Conservation (phyloP, 2,797 vertebrate species). For the Scomberomorus guttatus region DNA sequence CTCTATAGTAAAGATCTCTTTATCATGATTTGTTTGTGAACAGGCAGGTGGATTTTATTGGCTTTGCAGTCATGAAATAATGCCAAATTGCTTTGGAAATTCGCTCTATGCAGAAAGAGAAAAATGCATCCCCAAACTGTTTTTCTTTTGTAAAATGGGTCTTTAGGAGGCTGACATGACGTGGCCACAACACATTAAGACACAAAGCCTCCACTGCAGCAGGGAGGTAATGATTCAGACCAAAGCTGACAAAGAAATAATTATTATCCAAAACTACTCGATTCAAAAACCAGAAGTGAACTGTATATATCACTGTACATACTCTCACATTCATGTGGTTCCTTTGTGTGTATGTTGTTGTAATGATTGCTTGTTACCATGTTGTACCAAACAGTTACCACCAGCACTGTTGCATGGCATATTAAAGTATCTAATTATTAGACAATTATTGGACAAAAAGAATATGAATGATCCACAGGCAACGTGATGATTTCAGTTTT, state of each 20-base stretch:
- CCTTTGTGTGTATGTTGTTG: no score
- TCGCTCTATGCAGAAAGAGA: neutral
- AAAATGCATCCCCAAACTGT: neutral
- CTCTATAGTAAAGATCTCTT: neutral
- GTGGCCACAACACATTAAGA: neutral
- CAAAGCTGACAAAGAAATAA: neutral
- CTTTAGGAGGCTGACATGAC: neutral
- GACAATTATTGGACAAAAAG: neutral
- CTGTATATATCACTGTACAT: no score
- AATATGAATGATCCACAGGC: neutral
- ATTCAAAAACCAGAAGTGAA: no score
- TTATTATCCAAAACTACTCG: neutral
- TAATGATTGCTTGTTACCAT: no score
- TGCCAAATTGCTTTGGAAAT: constrained; percentile 1
- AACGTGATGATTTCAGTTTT: neutral
- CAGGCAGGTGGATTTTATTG: neutral
- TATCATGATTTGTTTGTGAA: neutral
- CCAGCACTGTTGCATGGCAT: no score
- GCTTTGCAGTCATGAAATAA: neutral
- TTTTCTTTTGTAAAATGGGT: neutral
- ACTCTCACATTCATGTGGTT: no score
- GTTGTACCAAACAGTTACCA: no score
- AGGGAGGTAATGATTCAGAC: neutral
- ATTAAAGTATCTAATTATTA: no score
- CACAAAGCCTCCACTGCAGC: neutral